Conservation (phyloP, 2,113 vertebrate species). For the Nothobranchius kuhntae region DNA sequence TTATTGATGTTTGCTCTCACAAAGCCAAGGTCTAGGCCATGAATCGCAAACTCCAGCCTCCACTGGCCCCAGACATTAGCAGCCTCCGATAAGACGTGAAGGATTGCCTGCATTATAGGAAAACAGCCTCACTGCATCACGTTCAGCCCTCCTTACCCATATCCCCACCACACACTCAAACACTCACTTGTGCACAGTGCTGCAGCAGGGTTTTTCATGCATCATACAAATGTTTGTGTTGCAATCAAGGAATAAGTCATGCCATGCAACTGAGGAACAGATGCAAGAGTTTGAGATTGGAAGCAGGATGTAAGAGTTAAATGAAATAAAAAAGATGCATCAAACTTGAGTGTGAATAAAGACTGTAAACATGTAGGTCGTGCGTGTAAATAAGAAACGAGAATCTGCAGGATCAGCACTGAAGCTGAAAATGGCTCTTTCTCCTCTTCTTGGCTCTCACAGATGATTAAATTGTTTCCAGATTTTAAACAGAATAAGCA, state of each 20-base stretch:
- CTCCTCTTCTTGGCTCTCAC: not conserved
- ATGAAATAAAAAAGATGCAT: not conserved
- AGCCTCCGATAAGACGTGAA: conserved; percentile 83
- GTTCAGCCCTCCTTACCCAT: conserved; percentile 7
- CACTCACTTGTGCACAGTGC: not conserved
- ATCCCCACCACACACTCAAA: conserved; percentile 16
- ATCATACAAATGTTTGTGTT: conserved; percentile 14
- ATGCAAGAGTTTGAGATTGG: conserved; percentile 10
- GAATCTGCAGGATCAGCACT: conserved; percentile 11
- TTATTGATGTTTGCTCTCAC: conserved; percentile 86
- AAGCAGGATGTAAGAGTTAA: not conserved
- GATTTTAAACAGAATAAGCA: not conserved
- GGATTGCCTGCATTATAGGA: conserved; percentile 80
- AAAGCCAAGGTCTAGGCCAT: conserved; percentile 85
- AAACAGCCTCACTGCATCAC: conserved; percentile 52
- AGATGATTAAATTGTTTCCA: not conserved
- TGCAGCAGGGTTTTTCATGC: conserved; percentile 3
- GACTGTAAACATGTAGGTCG: not conserved
- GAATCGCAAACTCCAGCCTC: conserved; percentile 80
- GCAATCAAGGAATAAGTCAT: not conserved
- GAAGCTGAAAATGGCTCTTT: conserved; percentile 1
- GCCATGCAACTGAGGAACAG: not conserved
- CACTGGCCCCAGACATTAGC: conserved; percentile 82
- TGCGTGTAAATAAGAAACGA: not conserved
- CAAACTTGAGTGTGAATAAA: not conserved